Base-by-base conservation (phyloP, 2,113 vertebrate genomes). In the Cebus imitator region DNA sequence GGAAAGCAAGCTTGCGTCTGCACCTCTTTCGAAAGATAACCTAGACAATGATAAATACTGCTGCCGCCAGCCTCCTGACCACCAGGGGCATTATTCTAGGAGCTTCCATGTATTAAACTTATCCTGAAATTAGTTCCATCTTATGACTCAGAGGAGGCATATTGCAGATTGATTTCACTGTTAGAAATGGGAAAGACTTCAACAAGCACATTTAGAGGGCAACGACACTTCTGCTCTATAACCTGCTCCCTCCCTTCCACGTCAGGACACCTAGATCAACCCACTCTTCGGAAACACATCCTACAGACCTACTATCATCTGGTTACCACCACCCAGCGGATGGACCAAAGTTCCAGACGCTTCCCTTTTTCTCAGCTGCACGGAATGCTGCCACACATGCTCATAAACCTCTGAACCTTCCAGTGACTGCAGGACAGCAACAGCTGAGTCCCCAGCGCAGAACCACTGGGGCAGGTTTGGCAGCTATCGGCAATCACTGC, bases 371-470 rank as follows among this genome's bases (percentile, higher is more conserved):
- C 83, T 25, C 30, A 11, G 0, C 4, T 2, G 32, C 23, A 14
- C 4, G 0, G 0, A 0, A 7, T 1, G 40, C 75, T 1, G 6
- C 8, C 0, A 50, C 2, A 3, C 8, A 1, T 0, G 0, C 30
- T 32, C 3, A 1, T 0, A 21, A 16, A 2, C 0, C 2, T 9
- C 32, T 16, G 52, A 32, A 11, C 13, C 4, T 4, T 1, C 8
- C 14, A 1, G 1, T 0, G 11, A 13, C 45, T 0, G 0, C 2
- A 1, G 43, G 18, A 20, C 3, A 6, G 79, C 35, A 0, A 8
- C 4, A 27, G 23, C 35, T 32, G 2, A 45, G 8, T 9, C 40
- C 32, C 21, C 0, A 0, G 5, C 1, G 8, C 43, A 20, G 32
- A 30, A 6, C 3, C 1, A 0, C 66, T 8, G 30, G 25, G 25